Conservation (phyloP, 2,113 vertebrate species). For the Dromaius novaehollandiae region DNA sequence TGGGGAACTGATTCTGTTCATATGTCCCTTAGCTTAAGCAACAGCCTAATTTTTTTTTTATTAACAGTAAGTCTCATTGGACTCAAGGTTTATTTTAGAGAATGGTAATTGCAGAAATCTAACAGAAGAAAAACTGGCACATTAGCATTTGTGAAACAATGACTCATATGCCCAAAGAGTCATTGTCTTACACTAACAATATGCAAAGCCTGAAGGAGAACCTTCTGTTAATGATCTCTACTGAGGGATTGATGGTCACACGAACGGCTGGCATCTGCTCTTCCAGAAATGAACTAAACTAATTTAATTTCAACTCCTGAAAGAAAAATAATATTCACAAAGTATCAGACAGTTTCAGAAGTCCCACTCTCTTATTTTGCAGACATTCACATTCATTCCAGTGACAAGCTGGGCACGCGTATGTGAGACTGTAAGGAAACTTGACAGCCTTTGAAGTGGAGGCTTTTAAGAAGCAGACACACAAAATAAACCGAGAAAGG, state of each 20-base stretch:
- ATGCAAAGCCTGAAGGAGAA: neutral
- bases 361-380: neutral
- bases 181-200: neutral
- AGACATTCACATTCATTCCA: neutral
- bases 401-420: neutral
- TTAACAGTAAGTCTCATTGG: neutral
- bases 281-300: neutral
- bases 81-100: neutral
- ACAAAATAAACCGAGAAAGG: neutral
- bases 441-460: neutral
- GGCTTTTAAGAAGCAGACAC: neutral
- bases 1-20: neutral
- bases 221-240: neutral
- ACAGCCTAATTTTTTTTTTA: neutral
- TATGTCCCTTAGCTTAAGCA: neutral
- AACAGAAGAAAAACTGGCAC: neutral
- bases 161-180: neutral
- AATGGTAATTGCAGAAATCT: neutral
- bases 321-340: neutral
- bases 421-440: neutral
- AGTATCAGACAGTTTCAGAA: neutral
- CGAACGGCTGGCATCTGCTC: slow-evolving; percentile 24
- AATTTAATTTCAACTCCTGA: neutral
- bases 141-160: neutral
- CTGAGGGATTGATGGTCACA: neutral